Evolutionary conservation across 2,797 vertebrate species (phyloP), one percentile per base, ranked within the genome.

Genomic region (Sebastes nivosus): DNA sequence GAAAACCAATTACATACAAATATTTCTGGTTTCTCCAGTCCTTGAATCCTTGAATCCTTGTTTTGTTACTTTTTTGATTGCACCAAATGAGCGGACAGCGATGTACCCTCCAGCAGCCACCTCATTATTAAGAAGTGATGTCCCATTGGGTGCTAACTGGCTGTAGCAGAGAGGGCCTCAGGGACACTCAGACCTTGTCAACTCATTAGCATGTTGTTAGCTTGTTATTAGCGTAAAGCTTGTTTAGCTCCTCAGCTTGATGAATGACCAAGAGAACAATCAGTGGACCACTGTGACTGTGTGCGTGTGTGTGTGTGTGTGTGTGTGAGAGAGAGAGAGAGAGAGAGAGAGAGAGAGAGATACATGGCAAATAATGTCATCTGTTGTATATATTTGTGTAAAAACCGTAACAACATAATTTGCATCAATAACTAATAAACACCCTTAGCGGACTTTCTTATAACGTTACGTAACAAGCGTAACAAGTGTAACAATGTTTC

Each of bases 151-250:
- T 22, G 36, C n/a, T 34, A 12, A 90, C 88, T 92, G 87, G 84
- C 77, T 86, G 75, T 29, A 58, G 75, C 77, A 79, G 67, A 75
- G 46, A 34, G 29, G 71, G 12, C 87, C 85, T 74, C 57, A 20
- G 88, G 79, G 88, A 80, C 74, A 59, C 71, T 11, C 66, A 66
- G 85, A 74, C 80, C 81, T 60, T 78, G 74, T 89, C 75, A 77
- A 36, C 71, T 87, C 87, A 88, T 90, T 87, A 87, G 59, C 57
- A 38, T 79, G 74, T 75, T 81, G 85, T 89, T 88, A 86, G 70
- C 80, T 85, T 80, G 71, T 88, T 87, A 81, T 85, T 86, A 88
- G 58, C 63, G 79, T 67, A 64, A 81, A 71, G 81, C 52, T 46
- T 75, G 65, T 84, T 70, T 73, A 79, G 59, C 54, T 66, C 52